Conservation (phyloP, 2,888 invertebrate genomes). For the Peribatodes rhomboidaria region DNA sequence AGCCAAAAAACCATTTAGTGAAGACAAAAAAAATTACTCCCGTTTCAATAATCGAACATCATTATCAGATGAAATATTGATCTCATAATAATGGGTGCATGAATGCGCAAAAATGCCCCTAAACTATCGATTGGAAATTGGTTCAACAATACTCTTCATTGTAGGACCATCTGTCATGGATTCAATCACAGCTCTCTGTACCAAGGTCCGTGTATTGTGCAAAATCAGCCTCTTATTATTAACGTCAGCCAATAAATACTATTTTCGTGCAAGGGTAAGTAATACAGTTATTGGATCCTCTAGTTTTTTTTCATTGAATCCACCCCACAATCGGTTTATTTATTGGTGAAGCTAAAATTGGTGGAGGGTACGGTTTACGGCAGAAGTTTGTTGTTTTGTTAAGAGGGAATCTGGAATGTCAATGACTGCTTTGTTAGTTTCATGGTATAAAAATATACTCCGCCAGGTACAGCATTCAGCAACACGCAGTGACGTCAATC, state of each 20-base stretch:
- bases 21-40: too few species aligned
- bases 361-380: constrained; percentile 77
- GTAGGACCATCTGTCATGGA: constrained; percentile 81
- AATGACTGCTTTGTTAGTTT: constrained; percentile 69
- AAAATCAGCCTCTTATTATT: constrained; percentile 69
- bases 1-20: too few species aligned
- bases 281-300: constrained; percentile 71
- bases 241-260: constrained; percentile 65
- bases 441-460: too few species aligned
- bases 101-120: constrained; percentile 80
- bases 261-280: constrained; percentile 68
- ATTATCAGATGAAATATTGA: constrained; percentile 64
- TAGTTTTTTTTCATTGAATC: constrained; percentile 53
- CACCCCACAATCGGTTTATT: constrained; percentile 80
- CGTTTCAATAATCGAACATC: constrained; percentile 50
- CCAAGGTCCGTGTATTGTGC: constrained; percentile 60
- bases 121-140: constrained; percentile 71
- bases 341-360: constrained; percentile 79
- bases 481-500: too few species aligned
- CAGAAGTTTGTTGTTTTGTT: constrained; percentile 70
- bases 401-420: constrained; percentile 71
- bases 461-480: too few species aligned
- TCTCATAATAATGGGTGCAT: constrained; percentile 55
- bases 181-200: constrained; percentile 72
- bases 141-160: constrained; percentile 72